Evolutionary conservation across 2,797 vertebrate species (phyloP), one percentile per base, ranked within the genome.

Genomic region (Enteromius fasciolatus): DNA sequence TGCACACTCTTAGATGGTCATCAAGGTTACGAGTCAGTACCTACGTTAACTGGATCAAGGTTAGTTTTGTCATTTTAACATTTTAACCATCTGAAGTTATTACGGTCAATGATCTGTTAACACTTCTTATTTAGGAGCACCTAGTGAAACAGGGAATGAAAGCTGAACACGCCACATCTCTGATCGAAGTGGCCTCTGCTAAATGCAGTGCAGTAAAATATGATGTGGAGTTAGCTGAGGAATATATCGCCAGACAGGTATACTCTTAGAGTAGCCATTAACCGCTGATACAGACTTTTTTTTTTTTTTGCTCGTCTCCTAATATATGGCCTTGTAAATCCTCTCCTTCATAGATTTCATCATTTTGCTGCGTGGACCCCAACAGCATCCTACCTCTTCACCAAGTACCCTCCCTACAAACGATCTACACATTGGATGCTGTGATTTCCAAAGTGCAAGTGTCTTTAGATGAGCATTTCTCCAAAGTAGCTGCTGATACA

Each of bases 371-470:
- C 25, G 94, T 98, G 0, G 96, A 97, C 85, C 96, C 96, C 36
- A 96, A 93, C 66, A 95, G 92, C 48, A 96, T 98, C 88, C 92
- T 99, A 76, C 94, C 95, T 18, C 95, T 99, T 52, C 95, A 97
- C 17, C 96, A 98, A 91, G 92, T 99, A 79, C 98, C 98, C 59
- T 98, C 96, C 87, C 93, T 99, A 76, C 98, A 99, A 89, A 96
- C 97, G 74, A 96, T 99, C 90, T 99, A 99, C 81, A 98, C 97
- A 5, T 93, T 99, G 36, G 98, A 99, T 82, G 98, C 98, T 0
- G 97, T 98, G 63, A 96, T 99, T 86, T 99, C 98, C 23, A 99
- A 99, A 93, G 97, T 99, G 75, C 98, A 99, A 88, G 98, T 99
- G 89, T 98, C 98, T 74, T 91, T 99, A 57, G 98, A 99, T 85